Evolutionary conservation across 2,888 invertebrate species (phyloP), one percentile per base, ranked within the genome.

Genomic region (Nymphalis c-album): DNA sequence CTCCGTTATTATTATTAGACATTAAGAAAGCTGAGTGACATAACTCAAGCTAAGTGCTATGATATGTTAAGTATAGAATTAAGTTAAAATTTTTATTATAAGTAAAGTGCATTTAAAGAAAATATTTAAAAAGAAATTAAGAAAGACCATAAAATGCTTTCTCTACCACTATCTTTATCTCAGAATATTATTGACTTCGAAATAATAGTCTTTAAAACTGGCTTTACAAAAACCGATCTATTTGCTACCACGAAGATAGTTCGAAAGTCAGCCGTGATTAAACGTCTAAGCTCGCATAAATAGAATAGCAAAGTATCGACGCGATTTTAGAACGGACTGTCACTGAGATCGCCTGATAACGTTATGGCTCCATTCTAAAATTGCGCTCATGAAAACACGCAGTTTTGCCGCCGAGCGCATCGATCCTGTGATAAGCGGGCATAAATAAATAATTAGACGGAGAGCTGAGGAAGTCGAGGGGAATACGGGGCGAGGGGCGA

Each of bases 381-480:
- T 84, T 85, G 87, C 86, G 85, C 84, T 86, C 80, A 82, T 83
- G 87, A 88, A 87, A 87, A 86, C 80, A 83, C 81, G 79, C 85
- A 77, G 80, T 79, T 88, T 87, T 86, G 88, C 89, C 85, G 85
- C 87, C 83, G 83, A 84, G 89, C 91, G 88, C 87, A 86, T 86
- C 87, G 91, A 92, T 91, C 85, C 86, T 81, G 81, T 87, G 91
- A 92, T 92, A 92, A 83, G 80, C 77, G 80, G 80, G 82, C 88
- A 85, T 90, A 91, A 91, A 91, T 91, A 91, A 90, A 92, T 91
- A 92, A 91, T 92, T 91, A 92, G 90, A 88, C 83, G 85, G 83
- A 79, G 82, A 80, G 74, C 80, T 81, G 86, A 88, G 87, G 78
- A 81, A 76, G 79, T 76, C 77, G 62, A 68, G 65, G 63, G 64